Percentiles rank a stretch among this genome's conserved stretches.
Evolutionary conservation across 2,888 invertebrate genomes (phyloP).

Genomic region (Drosophila nr. medialis): DNA sequence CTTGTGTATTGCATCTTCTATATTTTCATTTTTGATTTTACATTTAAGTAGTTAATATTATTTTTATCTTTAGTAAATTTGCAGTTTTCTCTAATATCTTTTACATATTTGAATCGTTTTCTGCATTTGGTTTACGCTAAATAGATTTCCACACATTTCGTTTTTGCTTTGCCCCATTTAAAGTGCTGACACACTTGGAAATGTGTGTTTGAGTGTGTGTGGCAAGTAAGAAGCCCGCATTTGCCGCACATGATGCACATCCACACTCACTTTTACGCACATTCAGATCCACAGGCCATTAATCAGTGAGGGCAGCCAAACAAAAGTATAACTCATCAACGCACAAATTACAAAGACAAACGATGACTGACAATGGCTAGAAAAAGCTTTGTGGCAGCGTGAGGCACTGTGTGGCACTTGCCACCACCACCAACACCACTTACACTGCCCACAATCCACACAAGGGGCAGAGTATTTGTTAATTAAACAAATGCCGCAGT

Average conservation of each 20-base stretch:
- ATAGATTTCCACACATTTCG: slow-evolving; percentile 8
- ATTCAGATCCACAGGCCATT: slow-evolving; percentile 63
- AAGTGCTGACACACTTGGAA: slow-evolving; percentile 17
- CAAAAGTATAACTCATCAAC: slow-evolving; percentile 78
- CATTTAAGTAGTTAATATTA: background rate
- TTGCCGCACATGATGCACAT: slow-evolving; percentile 39
- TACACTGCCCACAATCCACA: slow-evolving; percentile 74
- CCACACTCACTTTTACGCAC: background rate
- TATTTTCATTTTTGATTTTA: background rate
- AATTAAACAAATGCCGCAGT: slow-evolving; percentile 81
- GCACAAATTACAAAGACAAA: slow-evolving; percentile 79
- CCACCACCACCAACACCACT: slow-evolving; percentile 57
- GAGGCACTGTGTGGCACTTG: slow-evolving; percentile 21
- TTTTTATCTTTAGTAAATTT: background rate
- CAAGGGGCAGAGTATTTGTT: slow-evolving; percentile 66
- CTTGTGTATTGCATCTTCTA: no score
- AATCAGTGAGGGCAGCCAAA: slow-evolving; percentile 65
- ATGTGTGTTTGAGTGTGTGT: slow-evolving; percentile 3
- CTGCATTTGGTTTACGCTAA: background rate
- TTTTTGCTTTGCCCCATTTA: slow-evolving; percentile 1
- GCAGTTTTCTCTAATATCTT: background rate
- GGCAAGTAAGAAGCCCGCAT: slow-evolving; percentile 54
- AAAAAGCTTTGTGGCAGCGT: slow-evolving; percentile 41
- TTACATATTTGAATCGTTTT: background rate
- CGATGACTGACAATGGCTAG: slow-evolving; percentile 71